Conservation (phyloP, 2,797 vertebrate species). For the Stomatorhinus walkeri region DNA sequence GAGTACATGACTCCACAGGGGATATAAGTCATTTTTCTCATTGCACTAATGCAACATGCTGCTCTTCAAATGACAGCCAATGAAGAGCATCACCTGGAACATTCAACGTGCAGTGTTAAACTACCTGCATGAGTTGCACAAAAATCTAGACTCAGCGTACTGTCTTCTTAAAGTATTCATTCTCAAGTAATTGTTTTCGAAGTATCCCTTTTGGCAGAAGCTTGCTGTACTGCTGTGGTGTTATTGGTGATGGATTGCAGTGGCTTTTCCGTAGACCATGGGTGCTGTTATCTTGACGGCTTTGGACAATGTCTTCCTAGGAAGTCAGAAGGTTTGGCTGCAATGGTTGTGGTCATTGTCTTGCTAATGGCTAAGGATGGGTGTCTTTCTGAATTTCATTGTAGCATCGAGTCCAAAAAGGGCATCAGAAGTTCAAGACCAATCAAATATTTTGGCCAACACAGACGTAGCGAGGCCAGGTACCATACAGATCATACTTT, state of each 20-base stretch:
- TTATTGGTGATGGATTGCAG: background rate
- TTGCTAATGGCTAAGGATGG: background rate
- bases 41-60: background rate
- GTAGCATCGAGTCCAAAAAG: conserved; percentile 42
- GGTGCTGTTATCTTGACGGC: background rate
- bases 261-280: background rate
- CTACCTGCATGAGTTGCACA: background rate
- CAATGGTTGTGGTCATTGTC: background rate
- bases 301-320: background rate
- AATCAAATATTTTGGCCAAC: conserved; percentile 19
- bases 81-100: background rate
- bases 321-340: background rate
- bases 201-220: background rate
- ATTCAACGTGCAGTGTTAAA: background rate
- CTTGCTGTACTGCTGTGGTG: background rate
- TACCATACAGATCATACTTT: background rate
- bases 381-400: conserved; percentile 22
- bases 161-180: background rate
- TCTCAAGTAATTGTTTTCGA: background rate
- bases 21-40: background rate
- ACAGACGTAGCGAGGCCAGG: background rate
- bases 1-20: background rate
- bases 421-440: background rate
- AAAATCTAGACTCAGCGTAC: background rate
- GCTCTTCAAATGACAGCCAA: background rate